Conservation (phyloP, 2,113 vertebrate genomes). For the Onychostruthus taczanowskii region DNA sequence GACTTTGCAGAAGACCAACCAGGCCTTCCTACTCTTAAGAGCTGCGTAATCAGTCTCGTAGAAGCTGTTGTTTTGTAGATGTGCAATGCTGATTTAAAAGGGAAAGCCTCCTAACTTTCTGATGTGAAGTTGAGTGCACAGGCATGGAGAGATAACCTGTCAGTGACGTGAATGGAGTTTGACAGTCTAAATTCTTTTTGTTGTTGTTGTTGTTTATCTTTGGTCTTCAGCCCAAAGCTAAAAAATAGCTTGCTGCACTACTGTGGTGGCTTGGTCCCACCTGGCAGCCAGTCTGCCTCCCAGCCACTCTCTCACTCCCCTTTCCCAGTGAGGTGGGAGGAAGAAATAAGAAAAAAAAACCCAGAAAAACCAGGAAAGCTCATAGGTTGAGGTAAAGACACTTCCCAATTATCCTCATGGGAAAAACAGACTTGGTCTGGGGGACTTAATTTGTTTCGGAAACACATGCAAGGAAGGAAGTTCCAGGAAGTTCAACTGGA, state of each 20-base stretch:
- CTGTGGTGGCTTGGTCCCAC: too few species aligned
- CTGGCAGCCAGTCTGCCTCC: neutral
- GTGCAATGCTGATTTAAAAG: neutral
- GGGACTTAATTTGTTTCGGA: neutral
- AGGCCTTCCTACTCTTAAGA: neutral
- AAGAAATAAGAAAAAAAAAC: neutral
- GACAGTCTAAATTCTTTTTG: neutral
- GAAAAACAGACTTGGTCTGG: neutral
- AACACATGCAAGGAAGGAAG: neutral
- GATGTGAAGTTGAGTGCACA: neutral
- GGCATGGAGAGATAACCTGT: accelerated
- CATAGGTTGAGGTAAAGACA: neutral
- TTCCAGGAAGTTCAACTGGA: neutral
- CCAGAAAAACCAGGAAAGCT: neutral
- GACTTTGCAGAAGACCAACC: neutral
- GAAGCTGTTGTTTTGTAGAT: neutral
- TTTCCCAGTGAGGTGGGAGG: neutral
- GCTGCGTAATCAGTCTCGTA: accelerated
- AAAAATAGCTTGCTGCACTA: neutral
- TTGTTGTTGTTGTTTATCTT: neutral
- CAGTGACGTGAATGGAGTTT: accelerated
- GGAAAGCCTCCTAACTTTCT: neutral
- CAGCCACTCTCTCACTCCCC: neutral
- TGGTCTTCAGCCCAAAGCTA: neutral
- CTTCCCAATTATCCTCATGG: neutral